Base-by-base conservation (phyloP, 1,140 invertebrate genomes). In the Aphis craccivora region DNA sequence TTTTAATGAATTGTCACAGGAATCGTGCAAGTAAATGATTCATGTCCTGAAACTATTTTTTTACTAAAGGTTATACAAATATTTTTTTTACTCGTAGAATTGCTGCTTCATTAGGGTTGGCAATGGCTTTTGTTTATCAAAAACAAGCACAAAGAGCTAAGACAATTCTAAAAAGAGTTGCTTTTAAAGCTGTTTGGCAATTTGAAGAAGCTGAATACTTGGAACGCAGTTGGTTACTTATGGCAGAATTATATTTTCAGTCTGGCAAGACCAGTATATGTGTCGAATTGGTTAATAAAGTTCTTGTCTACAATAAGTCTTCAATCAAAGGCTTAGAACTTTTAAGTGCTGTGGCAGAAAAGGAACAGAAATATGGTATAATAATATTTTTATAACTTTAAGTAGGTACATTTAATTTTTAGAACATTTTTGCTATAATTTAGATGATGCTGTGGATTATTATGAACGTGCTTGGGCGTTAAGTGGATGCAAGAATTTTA, bases 151-250 rank as follows among this genome's bases (percentile, higher is more conserved):
- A 98, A 83, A 96, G 98, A 93, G 98, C 99, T 0, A 97, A 98
- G 94, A 99, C 98, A 95, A 97, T 99, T 94, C 95, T 99, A 76
- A 99, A 99, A 95, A 96, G 98, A 55, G 97, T 99, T 30, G 96
- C 97, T 8, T 90, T 90, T 9, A 98, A 98, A 94, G 97, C 97
- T 93, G 95, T 96, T 1, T 99, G 99, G 99, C 98, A 97, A 23
- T 98, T 98, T 94, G 98, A 98, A 95, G 98, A 99, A 94, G 98
- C 98, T 0, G 98, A 99, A 94, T 99, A 99, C 95, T 96, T 99
- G 76, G 99, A 99, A 95, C 97, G 97, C 94, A 98, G 98, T 95
- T 99, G 99, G 99, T 95, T 99, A 11, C 95, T 99, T 9, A 95
- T 99, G 35, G 97, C 98, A 1, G 98, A 99, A 94, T 97, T 98